A percentile compares a stretch with the other conserved stretches of the same genome.
These are phyloP conservation scores for Delphinus delphis DNA, from an alignment of 2,113 vertebrate genomes.

Conservation along the genomic window DNA sequence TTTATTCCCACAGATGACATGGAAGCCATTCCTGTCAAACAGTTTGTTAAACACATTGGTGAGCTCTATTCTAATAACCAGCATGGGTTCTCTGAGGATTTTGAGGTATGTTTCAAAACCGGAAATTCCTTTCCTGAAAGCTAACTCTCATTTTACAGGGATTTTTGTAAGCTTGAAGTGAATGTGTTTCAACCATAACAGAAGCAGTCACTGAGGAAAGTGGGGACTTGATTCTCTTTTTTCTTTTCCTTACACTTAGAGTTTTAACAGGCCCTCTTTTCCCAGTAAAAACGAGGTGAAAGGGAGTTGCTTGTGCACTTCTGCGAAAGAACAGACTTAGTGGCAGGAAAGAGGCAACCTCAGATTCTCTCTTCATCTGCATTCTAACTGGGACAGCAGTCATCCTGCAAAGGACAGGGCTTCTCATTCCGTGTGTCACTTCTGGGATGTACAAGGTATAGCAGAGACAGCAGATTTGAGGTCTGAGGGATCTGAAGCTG, in stretches of 20 bases:
- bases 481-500: neutral
- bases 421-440: accelerated
- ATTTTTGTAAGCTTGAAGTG: neutral
- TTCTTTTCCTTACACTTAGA: neutral
- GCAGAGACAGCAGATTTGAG: neutral
- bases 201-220: neutral
- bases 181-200: neutral
- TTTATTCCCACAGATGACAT: slow-evolving; percentile 90
- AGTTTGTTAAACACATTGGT: slow-evolving; percentile 93
- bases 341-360: neutral
- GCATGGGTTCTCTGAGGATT: slow-evolving; percentile 94
- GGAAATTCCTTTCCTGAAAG: slow-evolving; percentile 1
- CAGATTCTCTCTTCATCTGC: neutral
- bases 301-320: neutral
- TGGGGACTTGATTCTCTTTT: neutral
- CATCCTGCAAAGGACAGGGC: accelerated
- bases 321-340: neutral
- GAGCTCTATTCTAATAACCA: slow-evolving; percentile 94
- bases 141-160: neutral
- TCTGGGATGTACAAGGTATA: neutral
- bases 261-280: neutral
- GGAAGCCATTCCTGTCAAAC: slow-evolving; percentile 94
- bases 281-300: neutral
- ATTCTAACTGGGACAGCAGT: neutral
- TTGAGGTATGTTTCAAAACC: slow-evolving; percentile 89